phyloP scores from a whole-genome alignment of 1,140 invertebrate genomes.

The Cephus cinctus region DNA sequence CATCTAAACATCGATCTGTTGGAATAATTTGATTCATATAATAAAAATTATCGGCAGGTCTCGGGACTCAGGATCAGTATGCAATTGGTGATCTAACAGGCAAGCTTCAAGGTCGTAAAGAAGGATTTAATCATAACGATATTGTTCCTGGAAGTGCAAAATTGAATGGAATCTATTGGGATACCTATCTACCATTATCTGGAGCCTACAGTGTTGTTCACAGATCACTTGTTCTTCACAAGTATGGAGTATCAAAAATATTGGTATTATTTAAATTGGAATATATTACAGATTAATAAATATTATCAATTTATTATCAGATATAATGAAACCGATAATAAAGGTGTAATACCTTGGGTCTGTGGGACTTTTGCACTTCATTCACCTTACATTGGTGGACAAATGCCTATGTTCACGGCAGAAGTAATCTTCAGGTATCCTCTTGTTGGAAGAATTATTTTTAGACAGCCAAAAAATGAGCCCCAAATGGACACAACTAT shows the following conservation, averaged over 20 bases:
- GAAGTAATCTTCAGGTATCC: constrained; percentile 81
- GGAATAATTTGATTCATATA: background rate
- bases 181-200: constrained; percentile 83
- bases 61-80: constrained; percentile 85
- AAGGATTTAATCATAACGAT: constrained; percentile 66
- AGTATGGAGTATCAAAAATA: constrained; percentile 52
- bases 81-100: constrained; percentile 86
- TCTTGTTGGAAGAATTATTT: constrained; percentile 80
- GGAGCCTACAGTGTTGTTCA: constrained; percentile 78
- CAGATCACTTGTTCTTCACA: constrained; percentile 80
- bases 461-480: constrained; percentile 78
- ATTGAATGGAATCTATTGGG: constrained; percentile 73
- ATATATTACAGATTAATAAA: constrained; percentile 3
- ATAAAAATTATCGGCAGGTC: constrained; percentile 44
- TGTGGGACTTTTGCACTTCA: constrained; percentile 69
- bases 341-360: constrained; percentile 63
- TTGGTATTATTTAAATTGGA: background rate
- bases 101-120: constrained; percentile 76
- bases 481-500: constrained; percentile 81
- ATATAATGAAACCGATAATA: constrained; percentile 51
- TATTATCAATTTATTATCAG: constrained; percentile 25
- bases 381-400: constrained; percentile 64
- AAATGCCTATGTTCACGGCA: constrained; percentile 71
- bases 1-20: too few relatives aligned
- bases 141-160: constrained; percentile 69